Evolutionary conservation across 2,797 vertebrate species (phyloP).

Genomic region (Phalanger gymnotis): DNA sequence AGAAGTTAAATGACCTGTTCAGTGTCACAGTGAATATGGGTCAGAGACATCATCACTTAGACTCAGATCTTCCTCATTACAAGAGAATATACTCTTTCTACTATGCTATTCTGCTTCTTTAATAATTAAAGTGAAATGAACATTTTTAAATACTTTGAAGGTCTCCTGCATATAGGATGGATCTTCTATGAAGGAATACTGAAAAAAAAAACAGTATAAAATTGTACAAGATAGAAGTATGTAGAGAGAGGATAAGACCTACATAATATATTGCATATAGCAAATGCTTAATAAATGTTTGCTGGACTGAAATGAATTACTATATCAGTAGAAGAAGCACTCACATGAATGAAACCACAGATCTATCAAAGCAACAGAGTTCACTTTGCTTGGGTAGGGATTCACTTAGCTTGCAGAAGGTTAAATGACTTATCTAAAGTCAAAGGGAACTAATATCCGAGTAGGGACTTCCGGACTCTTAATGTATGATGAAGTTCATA

Average conservation of each 20-base stretch:
- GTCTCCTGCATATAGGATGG: background rate
- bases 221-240: background rate
- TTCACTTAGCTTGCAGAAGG: background rate
- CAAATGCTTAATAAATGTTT: background rate
- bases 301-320: background rate
- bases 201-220: background rate
- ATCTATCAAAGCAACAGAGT: background rate
- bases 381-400: background rate
- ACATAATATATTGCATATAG: background rate
- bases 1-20: background rate
- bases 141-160: background rate
- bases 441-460: background rate
- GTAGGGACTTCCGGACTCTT: background rate
- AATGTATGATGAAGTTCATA: background rate
- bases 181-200: background rate
- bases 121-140: background rate
- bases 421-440: background rate
- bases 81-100: background rate
- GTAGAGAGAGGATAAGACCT: background rate
- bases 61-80: background rate
- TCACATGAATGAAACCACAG: background rate
- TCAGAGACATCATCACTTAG: background rate
- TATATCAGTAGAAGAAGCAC: background rate
- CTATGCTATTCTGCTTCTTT: background rate
- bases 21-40: background rate